These are phyloP conservation scores for Hartigia nigra DNA, from an alignment of 2,888 invertebrate species.

Conservation along the genomic window DNA sequence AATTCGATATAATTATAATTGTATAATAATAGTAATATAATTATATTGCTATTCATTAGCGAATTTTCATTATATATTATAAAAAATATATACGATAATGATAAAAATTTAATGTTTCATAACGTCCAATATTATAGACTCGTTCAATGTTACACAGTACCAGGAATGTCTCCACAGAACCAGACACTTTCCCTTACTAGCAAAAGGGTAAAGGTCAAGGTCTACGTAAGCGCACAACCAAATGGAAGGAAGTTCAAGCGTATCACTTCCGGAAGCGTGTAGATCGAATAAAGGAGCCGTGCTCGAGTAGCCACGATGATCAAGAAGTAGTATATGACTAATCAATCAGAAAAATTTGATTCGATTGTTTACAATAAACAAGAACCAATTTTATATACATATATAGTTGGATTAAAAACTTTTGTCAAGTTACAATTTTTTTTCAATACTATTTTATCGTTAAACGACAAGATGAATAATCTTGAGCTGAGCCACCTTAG, in stretches of 20 bases:
- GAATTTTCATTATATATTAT: not conserved
- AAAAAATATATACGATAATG: not conserved
- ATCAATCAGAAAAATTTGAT: not conserved
- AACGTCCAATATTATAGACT: not conserved
- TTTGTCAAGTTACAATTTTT: not conserved
- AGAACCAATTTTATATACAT: not conserved
- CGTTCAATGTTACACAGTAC: not conserved
- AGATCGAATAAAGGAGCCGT: not conserved
- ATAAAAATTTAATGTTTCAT: too few relatives aligned
- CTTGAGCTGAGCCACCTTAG: not conserved
- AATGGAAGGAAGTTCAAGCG: slow-evolving; percentile 3
- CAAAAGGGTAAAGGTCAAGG: slow-evolving; percentile 2
- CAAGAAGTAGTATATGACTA: not conserved
- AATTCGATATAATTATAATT: too few relatives aligned
- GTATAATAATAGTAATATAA: too few relatives aligned
- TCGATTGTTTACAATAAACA: not conserved
- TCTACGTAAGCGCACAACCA: not conserved
- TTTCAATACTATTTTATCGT: not conserved
- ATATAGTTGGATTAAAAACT: not conserved
- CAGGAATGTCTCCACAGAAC: not conserved
- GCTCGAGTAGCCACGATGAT: not conserved
- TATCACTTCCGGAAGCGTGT: slow-evolving; percentile 8
- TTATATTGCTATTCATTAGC: too few relatives aligned
- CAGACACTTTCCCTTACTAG: not conserved
- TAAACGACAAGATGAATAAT: not conserved